A percentile compares a stretch with the other conserved stretches of the same genome.
Evolutionary conservation across 2,113 vertebrate genomes (phyloP).

Genomic region (Nyctibius bracteatus): DNA sequence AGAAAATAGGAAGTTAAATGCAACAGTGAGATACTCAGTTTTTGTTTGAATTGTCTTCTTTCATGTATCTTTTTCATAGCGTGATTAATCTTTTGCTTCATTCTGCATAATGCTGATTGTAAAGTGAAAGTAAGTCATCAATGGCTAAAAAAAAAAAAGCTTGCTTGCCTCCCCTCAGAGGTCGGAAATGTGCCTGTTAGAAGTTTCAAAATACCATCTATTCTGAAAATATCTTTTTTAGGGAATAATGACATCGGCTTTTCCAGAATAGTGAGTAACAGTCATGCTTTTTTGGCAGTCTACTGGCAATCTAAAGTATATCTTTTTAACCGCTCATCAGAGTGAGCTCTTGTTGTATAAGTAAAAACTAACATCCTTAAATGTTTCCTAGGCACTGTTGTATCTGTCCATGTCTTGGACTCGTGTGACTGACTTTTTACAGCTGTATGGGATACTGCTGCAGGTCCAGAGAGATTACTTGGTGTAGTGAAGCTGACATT

Average conservation of each 20-base stretch:
- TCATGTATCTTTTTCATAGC: not conserved
- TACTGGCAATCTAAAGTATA: not conserved
- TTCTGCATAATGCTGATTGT: not conserved
- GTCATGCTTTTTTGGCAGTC: not conserved
- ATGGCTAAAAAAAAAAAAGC: not conserved
- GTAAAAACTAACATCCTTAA: not conserved
- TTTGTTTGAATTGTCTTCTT: not conserved
- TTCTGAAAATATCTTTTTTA: not conserved
- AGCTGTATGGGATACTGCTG: not conserved
- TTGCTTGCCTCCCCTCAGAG: not conserved
- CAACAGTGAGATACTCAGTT: not conserved
- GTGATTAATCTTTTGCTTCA: not conserved
- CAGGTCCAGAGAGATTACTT: not conserved
- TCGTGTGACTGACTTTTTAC: not conserved
- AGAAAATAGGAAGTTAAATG: not conserved
- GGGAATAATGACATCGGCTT: not conserved
- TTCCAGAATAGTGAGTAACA: not conserved
- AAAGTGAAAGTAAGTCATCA: not conserved
- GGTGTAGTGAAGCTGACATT: not conserved
- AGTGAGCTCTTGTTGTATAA: not conserved
- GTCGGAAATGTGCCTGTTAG: not conserved
- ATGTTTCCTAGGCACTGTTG: not conserved
- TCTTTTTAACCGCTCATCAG: not conserved
- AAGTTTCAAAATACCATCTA: not conserved
- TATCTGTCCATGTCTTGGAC: not conserved